Conservation (phyloP, 2,888 invertebrate species). For the Cerceris rybyensis region DNA sequence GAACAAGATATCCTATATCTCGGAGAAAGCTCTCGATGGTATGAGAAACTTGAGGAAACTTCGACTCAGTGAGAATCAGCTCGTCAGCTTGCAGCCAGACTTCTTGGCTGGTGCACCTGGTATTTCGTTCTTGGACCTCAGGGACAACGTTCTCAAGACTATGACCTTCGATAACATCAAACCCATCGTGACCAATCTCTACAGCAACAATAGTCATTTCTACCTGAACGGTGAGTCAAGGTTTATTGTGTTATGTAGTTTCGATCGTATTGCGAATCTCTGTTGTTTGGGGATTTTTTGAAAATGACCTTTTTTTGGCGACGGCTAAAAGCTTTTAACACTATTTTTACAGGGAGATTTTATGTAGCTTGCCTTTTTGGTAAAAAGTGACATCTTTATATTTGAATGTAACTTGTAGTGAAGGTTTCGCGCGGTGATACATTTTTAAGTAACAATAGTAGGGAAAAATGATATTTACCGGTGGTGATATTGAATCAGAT, state of each 20-base stretch:
- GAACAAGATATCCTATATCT: slow-evolving; percentile 88
- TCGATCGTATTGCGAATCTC: neutral
- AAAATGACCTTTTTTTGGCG: no score
- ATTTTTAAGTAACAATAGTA: neutral
- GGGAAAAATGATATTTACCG: neutral
- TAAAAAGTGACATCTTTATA: no score
- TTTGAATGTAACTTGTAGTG: no score
- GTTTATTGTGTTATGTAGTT: neutral
- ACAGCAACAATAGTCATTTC: slow-evolving; percentile 89
- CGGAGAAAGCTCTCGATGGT: slow-evolving; percentile 90
- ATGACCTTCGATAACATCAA: slow-evolving; percentile 90
- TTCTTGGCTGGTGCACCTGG: slow-evolving; percentile 89
- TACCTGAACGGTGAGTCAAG: slow-evolving; percentile 88
- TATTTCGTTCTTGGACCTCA: slow-evolving; percentile 89
- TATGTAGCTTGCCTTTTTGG: no score
- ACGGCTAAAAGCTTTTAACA: no score
- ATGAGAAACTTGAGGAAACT: slow-evolving; percentile 88
- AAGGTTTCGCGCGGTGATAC: no score
- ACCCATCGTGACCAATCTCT: slow-evolving; percentile 90
- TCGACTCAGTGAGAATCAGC: slow-evolving; percentile 89
- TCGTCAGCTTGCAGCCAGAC: slow-evolving; percentile 87
- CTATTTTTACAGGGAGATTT: no score
- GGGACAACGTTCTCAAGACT: slow-evolving; percentile 89
- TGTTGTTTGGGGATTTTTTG: neutral
- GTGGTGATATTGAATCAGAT: neutral